Evolutionary conservation across 2,888 invertebrate species (phyloP).

Genomic region (Apantesis nais): DNA sequence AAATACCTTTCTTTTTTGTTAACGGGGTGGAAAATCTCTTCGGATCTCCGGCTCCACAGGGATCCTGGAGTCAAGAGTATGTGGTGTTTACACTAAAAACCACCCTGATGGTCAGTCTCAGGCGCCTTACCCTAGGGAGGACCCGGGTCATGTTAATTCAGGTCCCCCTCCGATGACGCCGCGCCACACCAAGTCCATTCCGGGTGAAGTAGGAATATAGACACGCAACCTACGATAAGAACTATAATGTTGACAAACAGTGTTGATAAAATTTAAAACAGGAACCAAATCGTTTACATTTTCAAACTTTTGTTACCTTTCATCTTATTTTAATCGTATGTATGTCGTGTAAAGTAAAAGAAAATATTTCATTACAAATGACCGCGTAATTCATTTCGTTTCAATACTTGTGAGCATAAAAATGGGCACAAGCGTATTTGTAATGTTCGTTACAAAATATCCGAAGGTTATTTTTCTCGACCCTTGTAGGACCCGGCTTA

Average conservation of each 20-base stretch:
- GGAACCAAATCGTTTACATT: neutral
- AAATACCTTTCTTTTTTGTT: too few relatives aligned
- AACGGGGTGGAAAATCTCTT: too few relatives aligned
- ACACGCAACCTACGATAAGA: neutral
- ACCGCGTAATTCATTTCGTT: conserved; percentile 51
- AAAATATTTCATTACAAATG: conserved; percentile 39
- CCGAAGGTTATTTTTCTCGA: conserved; percentile 64
- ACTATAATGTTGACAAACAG: neutral
- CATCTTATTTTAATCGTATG: neutral
- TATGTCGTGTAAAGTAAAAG: neutral
- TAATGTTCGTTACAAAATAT: conserved; percentile 66
- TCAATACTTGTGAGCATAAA: conserved; percentile 58
- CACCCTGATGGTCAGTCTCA: too few relatives aligned
- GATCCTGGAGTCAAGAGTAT: too few relatives aligned
- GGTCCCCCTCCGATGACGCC: too few relatives aligned
- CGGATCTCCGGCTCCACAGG: too few relatives aligned
- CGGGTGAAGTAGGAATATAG: too few relatives aligned
- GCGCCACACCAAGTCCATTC: too few relatives aligned
- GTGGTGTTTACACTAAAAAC: too few relatives aligned
- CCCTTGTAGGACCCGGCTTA: conserved; percentile 71
- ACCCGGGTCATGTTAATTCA: too few relatives aligned
- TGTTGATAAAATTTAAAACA: neutral
- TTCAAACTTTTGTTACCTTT: neutral
- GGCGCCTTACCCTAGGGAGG: too few relatives aligned
- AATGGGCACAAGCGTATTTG: conserved; percentile 59